Base-by-base conservation (phyloP, 1,140 invertebrate species). In the Zaprionus capensis region DNA sequence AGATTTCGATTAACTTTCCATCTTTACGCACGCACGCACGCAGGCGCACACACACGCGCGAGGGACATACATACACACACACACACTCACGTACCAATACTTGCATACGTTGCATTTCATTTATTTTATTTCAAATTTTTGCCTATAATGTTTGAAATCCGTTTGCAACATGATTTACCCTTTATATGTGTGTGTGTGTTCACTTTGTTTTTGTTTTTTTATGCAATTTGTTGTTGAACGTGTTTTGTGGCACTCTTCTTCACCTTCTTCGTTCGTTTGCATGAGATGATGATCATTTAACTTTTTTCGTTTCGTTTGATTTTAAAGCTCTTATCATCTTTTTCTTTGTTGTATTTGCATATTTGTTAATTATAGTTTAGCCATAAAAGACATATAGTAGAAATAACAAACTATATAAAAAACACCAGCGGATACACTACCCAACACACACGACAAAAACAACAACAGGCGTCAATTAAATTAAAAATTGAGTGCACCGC, bases 301-400 rank as follows among this genome's bases (percentile, higher is more conserved):
- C 15, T 58, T 67, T 67, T 62, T 70, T 68, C n/a, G 34, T 62
- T 70, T 68, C n/a, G 34, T 51, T 51, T 12, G 49, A 71, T 41
- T 58, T 26, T 36, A 11, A 22, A 71, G 31, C 71, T 71, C 69
- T 51, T 70, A 78, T 71, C 66, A 64, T 56, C 41, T 70, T 81
- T 81, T 64, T 77, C n/a, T 44, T 70, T 66, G 22, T 9, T 44
- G 2, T 28, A 41, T 38, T 57, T 57, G 17, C 20, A 22, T 71
- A 56, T 81, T 81, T 51, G 64, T 84, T 78, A 76, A 88, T 78
- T 81, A 84, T 73, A 76, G 77, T 75, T 75, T 82, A 80, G 68
- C 59, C 70, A 59, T 71, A 59, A 75, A 59, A 59, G 22, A 66
- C 58, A 55, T 62, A 34, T 34, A 34, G 31, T 34, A 64, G 58